These are phyloP conservation scores for Sinocyclocheilus anshuiensis DNA, from an alignment of 2,113 vertebrate species.

Conservation along the genomic window DNA sequence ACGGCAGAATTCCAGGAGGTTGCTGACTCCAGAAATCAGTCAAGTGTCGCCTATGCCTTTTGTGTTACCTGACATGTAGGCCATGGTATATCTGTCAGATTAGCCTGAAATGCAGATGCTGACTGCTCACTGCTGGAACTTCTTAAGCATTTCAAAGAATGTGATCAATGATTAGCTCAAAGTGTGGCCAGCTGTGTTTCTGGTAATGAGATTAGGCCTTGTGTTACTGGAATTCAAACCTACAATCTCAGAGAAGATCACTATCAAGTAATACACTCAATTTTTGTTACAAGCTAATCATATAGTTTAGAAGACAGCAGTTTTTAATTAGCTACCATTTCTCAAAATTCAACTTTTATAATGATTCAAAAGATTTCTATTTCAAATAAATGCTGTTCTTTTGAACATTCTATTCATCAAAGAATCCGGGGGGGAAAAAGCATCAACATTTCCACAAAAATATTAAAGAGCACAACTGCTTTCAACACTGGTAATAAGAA, in stretches of 20 bases:
- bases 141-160: constrained; percentile 19
- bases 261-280: background rate
- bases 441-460: no score
- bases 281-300: no score
- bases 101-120: background rate
- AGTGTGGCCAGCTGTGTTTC: constrained; percentile 28
- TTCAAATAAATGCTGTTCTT: no score
- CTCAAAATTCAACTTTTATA: background rate
- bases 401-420: no score
- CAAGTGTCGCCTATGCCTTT: background rate
- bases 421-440: no score
- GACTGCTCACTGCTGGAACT: constrained; percentile 8
- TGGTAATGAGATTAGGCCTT: constrained; percentile 11
- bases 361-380: no score
- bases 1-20: background rate
- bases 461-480: no score
- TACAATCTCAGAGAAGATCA: constrained; percentile 10
- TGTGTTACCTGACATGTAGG: background rate
- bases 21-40: background rate
- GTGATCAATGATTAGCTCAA: constrained; percentile 24
- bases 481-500: no score
- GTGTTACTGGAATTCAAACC: constrained; percentile 11
- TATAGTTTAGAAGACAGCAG: background rate
- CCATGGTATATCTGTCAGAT: constrained; percentile 9
- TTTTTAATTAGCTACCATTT: constrained; percentile 1